Percentiles rank a stretch among this genome's conserved stretches.
Evolutionary conservation across 2,113 vertebrate genomes (phyloP).

Genomic region (Ceratotherium simum): DNA sequence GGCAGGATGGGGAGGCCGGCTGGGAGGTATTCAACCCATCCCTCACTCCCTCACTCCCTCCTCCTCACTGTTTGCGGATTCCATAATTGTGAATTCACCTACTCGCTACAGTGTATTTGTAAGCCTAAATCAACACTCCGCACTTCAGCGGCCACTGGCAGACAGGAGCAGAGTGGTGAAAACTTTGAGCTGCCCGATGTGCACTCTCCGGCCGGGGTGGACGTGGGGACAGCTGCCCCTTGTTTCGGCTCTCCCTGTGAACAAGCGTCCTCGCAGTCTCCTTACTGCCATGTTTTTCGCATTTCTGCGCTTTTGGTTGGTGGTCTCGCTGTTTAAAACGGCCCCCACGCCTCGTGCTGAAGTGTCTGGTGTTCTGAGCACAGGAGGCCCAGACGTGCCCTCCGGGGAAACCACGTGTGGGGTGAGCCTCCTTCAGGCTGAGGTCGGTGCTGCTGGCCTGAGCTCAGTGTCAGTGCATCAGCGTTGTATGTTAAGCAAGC

Average conservation of each 20-base stretch:
- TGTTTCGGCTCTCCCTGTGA: too few relatives aligned
- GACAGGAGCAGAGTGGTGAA: neutral
- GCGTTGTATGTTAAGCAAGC: rapidly evolving
- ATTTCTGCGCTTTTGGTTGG: neutral
- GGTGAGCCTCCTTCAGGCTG: neutral
- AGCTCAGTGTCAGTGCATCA: too few relatives aligned
- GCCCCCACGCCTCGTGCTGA: neutral
- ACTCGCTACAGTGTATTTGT: too few relatives aligned
- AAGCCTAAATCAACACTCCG: neutral
- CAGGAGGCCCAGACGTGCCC: rapidly evolving
- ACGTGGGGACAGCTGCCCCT: neutral
- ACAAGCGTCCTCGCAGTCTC: neutral
- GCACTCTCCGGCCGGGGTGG: rapidly evolving
- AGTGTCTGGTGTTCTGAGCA: neutral
- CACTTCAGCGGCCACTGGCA: neutral
- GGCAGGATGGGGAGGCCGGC: rapidly evolving
- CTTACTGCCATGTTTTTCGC: neutral
- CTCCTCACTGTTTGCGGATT: neutral
- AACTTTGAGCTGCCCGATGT: neutral
- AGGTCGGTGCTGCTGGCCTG: neutral
- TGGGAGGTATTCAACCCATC: neutral
- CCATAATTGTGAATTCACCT: neutral
- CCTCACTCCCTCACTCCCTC: neutral
- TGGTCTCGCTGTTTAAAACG: rapidly evolving
- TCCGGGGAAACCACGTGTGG: rapidly evolving